phyloP scores from a whole-genome alignment of 2,797 vertebrate species.

The Alcedo atthis region DNA sequence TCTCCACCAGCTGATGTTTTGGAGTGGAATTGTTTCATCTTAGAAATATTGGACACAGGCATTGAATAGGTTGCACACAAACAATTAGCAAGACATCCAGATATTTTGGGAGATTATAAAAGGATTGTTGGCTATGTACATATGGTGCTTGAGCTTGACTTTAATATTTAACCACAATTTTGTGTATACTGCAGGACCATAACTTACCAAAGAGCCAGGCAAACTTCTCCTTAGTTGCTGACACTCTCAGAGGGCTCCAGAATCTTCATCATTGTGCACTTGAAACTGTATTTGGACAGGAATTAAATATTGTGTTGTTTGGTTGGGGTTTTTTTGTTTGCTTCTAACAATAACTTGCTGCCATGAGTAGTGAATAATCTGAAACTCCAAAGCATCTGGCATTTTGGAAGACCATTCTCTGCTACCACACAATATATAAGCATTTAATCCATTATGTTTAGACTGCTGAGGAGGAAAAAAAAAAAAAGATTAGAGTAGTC shows the following conservation, averaged over 20 bases:
- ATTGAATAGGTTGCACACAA: neutral
- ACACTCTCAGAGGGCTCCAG: neutral
- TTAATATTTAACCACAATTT: neutral
- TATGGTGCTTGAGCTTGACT: neutral
- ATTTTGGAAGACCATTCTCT: neutral
- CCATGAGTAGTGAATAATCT: neutral
- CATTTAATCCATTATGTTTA: neutral
- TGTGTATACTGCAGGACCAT: rapidly evolving
- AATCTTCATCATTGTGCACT: neutral
- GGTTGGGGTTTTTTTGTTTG: neutral
- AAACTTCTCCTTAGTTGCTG: neutral
- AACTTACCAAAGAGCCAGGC: neutral
- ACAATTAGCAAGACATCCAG: neutral
- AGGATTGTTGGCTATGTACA: neutral
- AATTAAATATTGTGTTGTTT: neutral
- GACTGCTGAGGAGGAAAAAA: neutral
- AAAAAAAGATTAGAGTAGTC: neutral
- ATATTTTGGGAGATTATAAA: neutral
- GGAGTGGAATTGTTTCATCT: neutral
- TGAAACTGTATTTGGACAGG: neutral
- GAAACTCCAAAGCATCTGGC: slow-evolving; percentile 12
- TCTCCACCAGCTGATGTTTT: neutral
- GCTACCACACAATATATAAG: neutral
- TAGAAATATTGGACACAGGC: neutral
- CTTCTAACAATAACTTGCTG: neutral